A percentile compares a stretch with the other conserved stretches of the same genome.
Evolutionary conservation across 2,113 vertebrate species (phyloP).

Genomic region (Ptyas mucosa): DNA sequence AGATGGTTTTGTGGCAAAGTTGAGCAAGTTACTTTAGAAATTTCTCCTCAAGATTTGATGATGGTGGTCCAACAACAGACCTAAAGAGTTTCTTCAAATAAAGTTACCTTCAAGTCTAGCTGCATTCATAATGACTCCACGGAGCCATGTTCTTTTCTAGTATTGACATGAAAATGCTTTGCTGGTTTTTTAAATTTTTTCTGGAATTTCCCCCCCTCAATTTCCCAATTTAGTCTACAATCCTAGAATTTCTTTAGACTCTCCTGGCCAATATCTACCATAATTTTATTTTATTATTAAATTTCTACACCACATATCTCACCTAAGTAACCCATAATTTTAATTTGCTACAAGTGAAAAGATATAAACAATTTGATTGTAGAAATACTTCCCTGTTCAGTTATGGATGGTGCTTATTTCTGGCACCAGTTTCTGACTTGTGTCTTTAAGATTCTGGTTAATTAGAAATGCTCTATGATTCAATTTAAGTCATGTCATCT

Average conservation of each 20-base stretch:
- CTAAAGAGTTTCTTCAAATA: neutral
- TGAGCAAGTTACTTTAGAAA: neutral
- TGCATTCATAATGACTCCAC: neutral
- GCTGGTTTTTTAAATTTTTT: neutral
- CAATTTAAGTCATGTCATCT: neutral
- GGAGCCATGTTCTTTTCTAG: neutral
- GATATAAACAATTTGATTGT: neutral
- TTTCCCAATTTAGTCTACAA: neutral
- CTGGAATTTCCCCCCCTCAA: neutral
- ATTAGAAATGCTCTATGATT: neutral
- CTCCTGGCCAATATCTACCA: neutral
- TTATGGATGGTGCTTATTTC: neutral
- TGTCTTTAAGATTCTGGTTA: neutral
- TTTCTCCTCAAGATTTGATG: neutral
- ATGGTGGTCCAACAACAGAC: neutral
- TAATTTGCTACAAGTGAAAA: neutral
- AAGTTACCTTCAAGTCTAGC: neutral
- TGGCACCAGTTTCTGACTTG: neutral
- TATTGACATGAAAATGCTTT: neutral
- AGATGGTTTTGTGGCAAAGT: neutral
- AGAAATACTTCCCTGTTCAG: neutral
- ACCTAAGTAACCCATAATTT: neutral
- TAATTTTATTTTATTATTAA: neutral
- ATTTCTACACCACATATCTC: neutral
- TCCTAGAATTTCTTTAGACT: neutral